Conservation (phyloP, 2,888 invertebrate genomes). For the Parelbella ahira region DNA sequence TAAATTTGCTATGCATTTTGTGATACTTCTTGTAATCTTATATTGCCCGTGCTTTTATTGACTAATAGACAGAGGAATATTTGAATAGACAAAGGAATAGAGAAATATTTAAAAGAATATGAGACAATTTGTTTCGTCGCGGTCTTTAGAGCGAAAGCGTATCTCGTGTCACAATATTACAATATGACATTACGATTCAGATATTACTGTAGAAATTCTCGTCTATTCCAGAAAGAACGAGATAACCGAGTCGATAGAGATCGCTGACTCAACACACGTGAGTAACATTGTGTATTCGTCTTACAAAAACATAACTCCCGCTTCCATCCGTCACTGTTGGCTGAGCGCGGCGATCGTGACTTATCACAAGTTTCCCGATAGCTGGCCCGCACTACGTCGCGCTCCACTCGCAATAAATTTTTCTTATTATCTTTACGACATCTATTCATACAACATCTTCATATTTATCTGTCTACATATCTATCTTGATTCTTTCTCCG, state of each 20-base stretch:
- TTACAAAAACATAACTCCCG: conserved; percentile 7
- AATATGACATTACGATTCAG: too few species aligned
- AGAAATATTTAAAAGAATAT: too few species aligned
- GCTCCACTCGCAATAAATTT: conserved; percentile 27
- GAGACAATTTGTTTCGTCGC: too few species aligned
- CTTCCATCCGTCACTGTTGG: conserved; percentile 25
- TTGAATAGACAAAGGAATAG: too few species aligned
- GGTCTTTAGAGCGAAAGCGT: too few species aligned
- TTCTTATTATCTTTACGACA: conserved; percentile 27
- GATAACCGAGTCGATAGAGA: conserved; percentile 40
- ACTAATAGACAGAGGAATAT: too few species aligned
- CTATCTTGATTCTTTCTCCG: conserved; percentile 18
- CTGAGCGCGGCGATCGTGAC: conserved; percentile 18
- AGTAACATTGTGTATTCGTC: conserved; percentile 36
- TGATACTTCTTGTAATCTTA: too few species aligned
- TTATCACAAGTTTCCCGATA: conserved; percentile 27
- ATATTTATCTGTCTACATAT: conserved; percentile 1
- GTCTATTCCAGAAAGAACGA: conserved; percentile 52
- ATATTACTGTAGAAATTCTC: too few species aligned
- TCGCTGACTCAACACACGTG: conserved; percentile 47
- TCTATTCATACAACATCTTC: conserved; percentile 26
- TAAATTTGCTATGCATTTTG: too few species aligned
- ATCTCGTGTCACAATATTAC: too few species aligned
- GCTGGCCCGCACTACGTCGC: conserved; percentile 19
- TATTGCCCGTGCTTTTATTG: too few species aligned